Conservation (phyloP, 2,888 invertebrate species). For the Chalcosyrphus nemorum region DNA sequence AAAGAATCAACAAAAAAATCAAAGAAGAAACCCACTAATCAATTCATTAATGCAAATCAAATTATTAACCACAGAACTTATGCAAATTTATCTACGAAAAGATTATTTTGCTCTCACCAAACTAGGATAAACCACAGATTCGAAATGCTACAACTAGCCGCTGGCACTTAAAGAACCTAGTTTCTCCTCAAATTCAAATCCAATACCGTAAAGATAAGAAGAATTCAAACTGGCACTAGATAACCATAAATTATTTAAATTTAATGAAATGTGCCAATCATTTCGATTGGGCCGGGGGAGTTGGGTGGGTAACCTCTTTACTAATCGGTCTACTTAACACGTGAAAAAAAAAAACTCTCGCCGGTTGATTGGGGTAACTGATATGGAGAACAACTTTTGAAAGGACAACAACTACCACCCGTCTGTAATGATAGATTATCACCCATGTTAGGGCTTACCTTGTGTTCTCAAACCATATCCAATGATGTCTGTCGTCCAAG, state of each 20-base stretch:
- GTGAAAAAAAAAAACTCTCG: too few relatives aligned
- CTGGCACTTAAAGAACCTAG: not conserved
- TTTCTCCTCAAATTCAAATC: not conserved
- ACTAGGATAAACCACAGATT: not conserved
- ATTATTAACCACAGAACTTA: constrained; percentile 6
- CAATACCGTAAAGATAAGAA: constrained; percentile 15
- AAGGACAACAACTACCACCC: not conserved
- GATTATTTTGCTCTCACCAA: not conserved
- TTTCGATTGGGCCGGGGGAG: not conserved
- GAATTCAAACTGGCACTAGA: constrained; percentile 7
- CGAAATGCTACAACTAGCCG: not conserved
- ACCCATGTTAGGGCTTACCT: not conserved
- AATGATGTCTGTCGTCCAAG: not conserved
- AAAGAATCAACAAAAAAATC: constrained; percentile 1
- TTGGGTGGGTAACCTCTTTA: not conserved
- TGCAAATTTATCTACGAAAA: constrained; percentile 1
- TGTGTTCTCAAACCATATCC: not conserved
- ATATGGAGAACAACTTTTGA: not conserved
- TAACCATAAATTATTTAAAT: constrained; percentile 27
- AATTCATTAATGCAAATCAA: constrained; percentile 9
- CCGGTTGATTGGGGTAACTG: not conserved
- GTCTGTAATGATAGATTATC: not conserved
- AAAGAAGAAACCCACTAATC: constrained; percentile 7
- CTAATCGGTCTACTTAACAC: constrained; percentile 32
- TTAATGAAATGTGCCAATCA: constrained; percentile 27